These are phyloP conservation scores for Picus viridis DNA, from an alignment of 2,797 vertebrate genomes.

Conservation along the genomic window DNA sequence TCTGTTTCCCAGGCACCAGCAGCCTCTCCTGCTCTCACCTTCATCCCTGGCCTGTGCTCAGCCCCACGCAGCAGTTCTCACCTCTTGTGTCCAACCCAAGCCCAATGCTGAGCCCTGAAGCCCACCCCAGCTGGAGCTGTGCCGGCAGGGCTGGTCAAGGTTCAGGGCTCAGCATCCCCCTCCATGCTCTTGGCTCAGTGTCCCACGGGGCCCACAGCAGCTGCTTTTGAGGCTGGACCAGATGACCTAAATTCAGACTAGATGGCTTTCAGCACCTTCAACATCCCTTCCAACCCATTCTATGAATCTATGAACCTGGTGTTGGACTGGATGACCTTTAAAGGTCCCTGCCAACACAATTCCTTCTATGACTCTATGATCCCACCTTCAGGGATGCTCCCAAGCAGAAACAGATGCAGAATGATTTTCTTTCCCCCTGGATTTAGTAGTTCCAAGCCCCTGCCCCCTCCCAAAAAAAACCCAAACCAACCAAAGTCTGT, in stretches of 20 bases:
- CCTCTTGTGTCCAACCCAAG: rapidly evolving
- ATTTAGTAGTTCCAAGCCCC: neutral
- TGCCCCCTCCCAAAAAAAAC: neutral
- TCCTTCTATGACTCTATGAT: neutral
- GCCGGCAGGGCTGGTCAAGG: rapidly evolving
- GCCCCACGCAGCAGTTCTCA: neutral
- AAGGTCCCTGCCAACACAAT: too few species aligned
- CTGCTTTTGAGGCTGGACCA: too few species aligned
- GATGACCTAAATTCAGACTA: too few species aligned
- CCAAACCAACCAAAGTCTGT: neutral
- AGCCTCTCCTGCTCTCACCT: neutral
- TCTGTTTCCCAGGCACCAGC: neutral
- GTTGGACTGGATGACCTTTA: too few species aligned
- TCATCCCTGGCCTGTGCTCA: neutral
- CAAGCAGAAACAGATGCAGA: neutral
- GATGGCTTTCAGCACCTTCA: too few species aligned
- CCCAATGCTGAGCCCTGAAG: neutral
- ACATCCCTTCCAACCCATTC: too few species aligned
- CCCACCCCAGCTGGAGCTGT: neutral
- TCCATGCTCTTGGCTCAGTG: too few species aligned
- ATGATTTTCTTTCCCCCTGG: neutral
- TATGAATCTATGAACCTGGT: too few species aligned
- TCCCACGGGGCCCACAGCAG: too few species aligned
- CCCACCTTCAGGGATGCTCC: neutral
- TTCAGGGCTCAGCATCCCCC: too few species aligned